Base-by-base conservation (phyloP, 2,797 vertebrate species). In the Hydrolagus colliei region DNA sequence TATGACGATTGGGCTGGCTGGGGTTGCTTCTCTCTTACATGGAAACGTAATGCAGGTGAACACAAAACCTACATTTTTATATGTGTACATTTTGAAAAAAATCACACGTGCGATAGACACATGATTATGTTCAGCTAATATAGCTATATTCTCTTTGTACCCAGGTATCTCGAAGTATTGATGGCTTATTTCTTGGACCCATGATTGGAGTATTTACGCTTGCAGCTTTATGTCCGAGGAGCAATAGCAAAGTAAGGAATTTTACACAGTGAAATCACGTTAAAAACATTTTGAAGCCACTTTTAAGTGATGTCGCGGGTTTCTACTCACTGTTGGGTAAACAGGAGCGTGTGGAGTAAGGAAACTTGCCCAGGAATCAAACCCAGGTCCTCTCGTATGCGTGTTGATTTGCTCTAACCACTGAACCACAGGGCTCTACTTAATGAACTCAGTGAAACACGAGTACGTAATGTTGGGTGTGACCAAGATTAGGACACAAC, bases 21-120 rank as follows among this genome's bases (percentile, higher is more conserved):
- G 7, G 0, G 35, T 84, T 41, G 71, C 79, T 20, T 84, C 79
- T 18, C 65, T 84, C 79, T 71, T 84, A 1, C 1, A 71, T 20
- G 79, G 71, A 84, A 84, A 84, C 41, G 79, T 84, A 35, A 52
- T 84, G 79, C 16, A 84, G 79, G 79, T 82, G 68, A 82, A 41
- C 3, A 12, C 16, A 68, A 14, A 2, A 67, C 41, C 68, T 41
- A 82, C 14, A 14, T 82, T 68, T 52, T 20, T 32, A 67, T 16
- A 63, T 1, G 6, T 52, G 32, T 52, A 52, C 4, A 12, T 84
- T 84, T 68, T 71, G 68, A 68, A 35, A 41, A 41, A 68, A 41
- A 7, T 27, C 68, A 10, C 12, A 18, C 5, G 68, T 67, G 67
- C 3, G 41, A 63, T 1, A 80, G 0, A 59, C 32, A 41, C n/a